Percentiles rank a stretch among this genome's conserved stretches.
Conservation (phyloP, 2,888 invertebrate genomes). For the Flexamia atlantica region DNA sequence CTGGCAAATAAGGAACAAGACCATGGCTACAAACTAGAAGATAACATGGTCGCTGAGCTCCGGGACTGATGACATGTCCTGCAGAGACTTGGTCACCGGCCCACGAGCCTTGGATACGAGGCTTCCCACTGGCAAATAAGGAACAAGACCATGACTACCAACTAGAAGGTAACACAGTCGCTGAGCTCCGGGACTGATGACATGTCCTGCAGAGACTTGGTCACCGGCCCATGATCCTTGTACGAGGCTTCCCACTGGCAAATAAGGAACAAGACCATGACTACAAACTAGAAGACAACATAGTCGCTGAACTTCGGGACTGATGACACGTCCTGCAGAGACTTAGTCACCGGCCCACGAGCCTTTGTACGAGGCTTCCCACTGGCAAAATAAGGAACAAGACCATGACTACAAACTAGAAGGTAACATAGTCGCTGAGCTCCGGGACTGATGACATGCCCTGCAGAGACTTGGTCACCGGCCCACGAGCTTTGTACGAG, state of each 20-base stretch:
- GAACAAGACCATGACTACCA: too few relatives aligned
- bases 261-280: not conserved
- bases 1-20: not conserved
- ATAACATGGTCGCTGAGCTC: constrained; percentile 77
- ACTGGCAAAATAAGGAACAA: too few relatives aligned
- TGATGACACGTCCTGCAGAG: not conserved
- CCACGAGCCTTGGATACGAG: too few relatives aligned
- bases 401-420: too few relatives aligned
- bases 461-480: constrained; percentile 59
- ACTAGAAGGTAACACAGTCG: constrained; percentile 78
- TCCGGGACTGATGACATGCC: constrained; percentile 60
- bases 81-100: too few relatives aligned
- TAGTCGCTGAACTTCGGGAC: constrained; percentile 75
- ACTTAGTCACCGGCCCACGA: too few relatives aligned
- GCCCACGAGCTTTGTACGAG: not conserved
- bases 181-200: constrained; percentile 73
- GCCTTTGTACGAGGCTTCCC: too few relatives aligned
- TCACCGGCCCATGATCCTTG: not conserved
- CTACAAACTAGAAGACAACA: constrained; percentile 75
- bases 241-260: not conserved
- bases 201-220: constrained; percentile 62
- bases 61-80: constrained; percentile 17
- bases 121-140: too few relatives aligned
- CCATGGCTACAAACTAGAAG: constrained; percentile 72
- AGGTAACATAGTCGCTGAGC: too few relatives aligned